Evolutionary conservation across 2,888 invertebrate species (phyloP), one percentile per base, ranked within the genome.

Genomic region (Fissipunctia ypsillon): DNA sequence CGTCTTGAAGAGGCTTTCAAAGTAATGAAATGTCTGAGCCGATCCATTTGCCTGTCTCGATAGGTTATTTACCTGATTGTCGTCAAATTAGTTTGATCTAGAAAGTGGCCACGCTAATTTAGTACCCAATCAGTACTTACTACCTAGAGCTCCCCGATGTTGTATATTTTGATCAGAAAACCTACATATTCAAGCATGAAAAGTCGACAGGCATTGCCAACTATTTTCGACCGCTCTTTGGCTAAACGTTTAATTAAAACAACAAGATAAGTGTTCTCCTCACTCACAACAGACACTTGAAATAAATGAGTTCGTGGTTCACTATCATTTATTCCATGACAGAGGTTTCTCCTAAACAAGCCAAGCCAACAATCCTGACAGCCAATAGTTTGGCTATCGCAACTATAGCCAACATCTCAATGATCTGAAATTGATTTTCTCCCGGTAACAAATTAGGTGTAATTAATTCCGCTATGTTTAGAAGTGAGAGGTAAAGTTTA

Each of bases 401-500:
- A 59, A 67, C 48, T 45, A 31, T 38, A 38, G 14, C 41, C 25
- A 4, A 80, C 78, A 61, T 78, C 83, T 80, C 78, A 73, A 78
- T 83, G 41, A 79, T 69, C 64, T 57, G 25, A 68, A 61, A 61
- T 16, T n/a, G n/a, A 78, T 69, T 83, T 52, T 57, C 41, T 45
- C 31, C 14, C 14, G 0, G 38, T 66, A 73, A 54, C 65, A 61
- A 63, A 66, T 61, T 61, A 61, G 52, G 35, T 83, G 31, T 66
- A 73, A 80, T 80, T 80, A 79, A 83, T 83, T 80, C 45, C 31
- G 19, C 54, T 57, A 43, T 73, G 65, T 65, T 83, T 78, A 38
- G 78, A 60, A 60, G 43, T 56, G 22, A 2, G 57, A 59, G 71
- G 35, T 31, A 19, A 73, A 83, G 65, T 78, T 66, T 38, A 65